phyloP scores from a whole-genome alignment of 1,140 invertebrate genomes.

The Manduca sexta region DNA sequence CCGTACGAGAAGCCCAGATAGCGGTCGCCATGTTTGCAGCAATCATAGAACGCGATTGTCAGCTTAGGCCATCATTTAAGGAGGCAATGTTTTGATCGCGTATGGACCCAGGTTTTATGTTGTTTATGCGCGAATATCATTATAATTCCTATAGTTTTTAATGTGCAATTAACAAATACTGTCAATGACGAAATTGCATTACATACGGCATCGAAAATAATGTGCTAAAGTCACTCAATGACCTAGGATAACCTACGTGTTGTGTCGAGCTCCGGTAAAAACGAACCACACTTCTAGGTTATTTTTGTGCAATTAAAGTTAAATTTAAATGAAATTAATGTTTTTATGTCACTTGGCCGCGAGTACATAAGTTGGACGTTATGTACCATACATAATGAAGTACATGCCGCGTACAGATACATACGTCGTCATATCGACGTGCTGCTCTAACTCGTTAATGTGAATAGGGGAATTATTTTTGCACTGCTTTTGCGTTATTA shows the following conservation, averaged over 20 bases:
- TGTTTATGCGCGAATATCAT: slow-evolving; percentile 29
- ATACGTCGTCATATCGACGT: slow-evolving; percentile 15
- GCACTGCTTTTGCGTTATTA: slow-evolving; percentile 6
- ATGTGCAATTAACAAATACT: slow-evolving; percentile 28
- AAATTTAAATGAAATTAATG: slow-evolving; percentile 35
- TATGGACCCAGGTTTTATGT: slow-evolving; percentile 20
- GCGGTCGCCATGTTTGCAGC: slow-evolving; percentile 74
- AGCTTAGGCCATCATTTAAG: slow-evolving; percentile 54
- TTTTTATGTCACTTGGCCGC: slow-evolving; percentile 30
- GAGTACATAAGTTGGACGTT: slow-evolving; percentile 25
- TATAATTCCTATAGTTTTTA: slow-evolving; percentile 22
- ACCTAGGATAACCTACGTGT: slow-evolving; percentile 65
- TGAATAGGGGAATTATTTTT: slow-evolving; percentile 16
- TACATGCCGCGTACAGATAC: slow-evolving; percentile 16
- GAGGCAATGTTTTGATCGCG: slow-evolving; percentile 54
- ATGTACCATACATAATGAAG: slow-evolving; percentile 18
- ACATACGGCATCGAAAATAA: slow-evolving; percentile 35
- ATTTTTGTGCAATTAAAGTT: slow-evolving; percentile 35
- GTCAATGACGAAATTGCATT: slow-evolving; percentile 36
- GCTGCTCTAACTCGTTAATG: slow-evolving; percentile 21
- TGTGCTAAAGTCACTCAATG: slow-evolving; percentile 54
- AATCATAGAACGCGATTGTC: slow-evolving; percentile 64
- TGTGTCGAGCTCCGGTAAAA: slow-evolving; percentile 43
- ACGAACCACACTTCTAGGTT: slow-evolving; percentile 44
- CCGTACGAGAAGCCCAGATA: slow-evolving; percentile 68